A percentile compares a stretch with the other conserved stretches of the same genome.
Conservation (phyloP, 1,140 invertebrate species). For the Wiebesia pumilae region DNA sequence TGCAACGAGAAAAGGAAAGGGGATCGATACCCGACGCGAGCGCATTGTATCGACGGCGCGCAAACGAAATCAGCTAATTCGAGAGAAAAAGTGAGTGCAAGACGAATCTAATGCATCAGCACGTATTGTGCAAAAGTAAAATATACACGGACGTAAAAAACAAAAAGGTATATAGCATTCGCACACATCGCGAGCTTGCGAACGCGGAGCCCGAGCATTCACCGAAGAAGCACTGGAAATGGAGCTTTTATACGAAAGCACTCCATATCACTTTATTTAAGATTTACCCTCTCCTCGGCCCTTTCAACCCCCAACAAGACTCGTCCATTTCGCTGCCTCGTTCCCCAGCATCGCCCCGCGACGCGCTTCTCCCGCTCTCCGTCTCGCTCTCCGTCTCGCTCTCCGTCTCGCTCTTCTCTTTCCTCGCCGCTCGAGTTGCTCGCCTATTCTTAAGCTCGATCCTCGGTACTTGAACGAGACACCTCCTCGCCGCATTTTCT, state of each 20-base stretch:
- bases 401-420: slow-evolving; percentile 27
- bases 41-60: background rate
- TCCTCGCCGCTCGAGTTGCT: slow-evolving; percentile 24
- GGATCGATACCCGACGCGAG: background rate
- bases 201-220: slow-evolving; percentile 34
- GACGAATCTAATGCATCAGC: slow-evolving; percentile 53
- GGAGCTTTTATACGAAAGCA: slow-evolving; percentile 76
- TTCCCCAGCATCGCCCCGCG: slow-evolving; percentile 56
- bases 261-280: slow-evolving; percentile 77
- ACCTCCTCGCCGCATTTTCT: slow-evolving; percentile 48
- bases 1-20: background rate
- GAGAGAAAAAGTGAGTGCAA: slow-evolving; percentile 41
- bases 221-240: slow-evolving; percentile 72
- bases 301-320: slow-evolving; percentile 75
- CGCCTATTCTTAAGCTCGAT: slow-evolving; percentile 26
- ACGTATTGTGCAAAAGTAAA: slow-evolving; percentile 52
- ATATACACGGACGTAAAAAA: slow-evolving; percentile 49
- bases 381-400: slow-evolving; percentile 30
- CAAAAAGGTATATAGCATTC: slow-evolving; percentile 33
- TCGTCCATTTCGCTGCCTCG: slow-evolving; percentile 73
- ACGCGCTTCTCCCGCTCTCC: slow-evolving; percentile 19
- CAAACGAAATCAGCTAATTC: slow-evolving; percentile 47
- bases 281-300: slow-evolving; percentile 75
- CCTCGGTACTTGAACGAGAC: slow-evolving; percentile 54
- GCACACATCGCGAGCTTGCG: slow-evolving; percentile 48